These are phyloP conservation scores for Takifugu rubripes DNA, from an alignment of 2,797 vertebrate species.

Conservation along the genomic window DNA sequence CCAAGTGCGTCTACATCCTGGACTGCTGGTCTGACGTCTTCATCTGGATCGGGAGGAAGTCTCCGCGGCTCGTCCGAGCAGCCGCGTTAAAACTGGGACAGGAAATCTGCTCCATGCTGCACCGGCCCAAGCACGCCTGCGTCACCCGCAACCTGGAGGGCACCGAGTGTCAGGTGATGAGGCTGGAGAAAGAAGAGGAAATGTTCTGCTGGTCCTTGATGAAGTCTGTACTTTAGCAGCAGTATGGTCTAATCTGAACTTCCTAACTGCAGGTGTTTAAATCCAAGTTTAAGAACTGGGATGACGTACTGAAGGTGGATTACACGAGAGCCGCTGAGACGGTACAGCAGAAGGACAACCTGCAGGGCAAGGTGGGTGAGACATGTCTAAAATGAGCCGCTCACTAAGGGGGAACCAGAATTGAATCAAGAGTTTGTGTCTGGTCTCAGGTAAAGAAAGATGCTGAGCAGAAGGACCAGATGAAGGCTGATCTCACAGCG, in stretches of 20 bases:
- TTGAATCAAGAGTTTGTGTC: conserved; percentile 1
- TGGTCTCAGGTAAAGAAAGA: conserved; percentile 85
- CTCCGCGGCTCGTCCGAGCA: conserved; percentile 89
- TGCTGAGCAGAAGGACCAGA: conserved; percentile 88
- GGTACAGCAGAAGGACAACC: conserved; percentile 76
- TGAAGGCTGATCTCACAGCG: conserved; percentile 95
- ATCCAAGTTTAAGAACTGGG: conserved; percentile 99
- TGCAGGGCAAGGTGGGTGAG: conserved; percentile 81
- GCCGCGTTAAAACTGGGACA: conserved; percentile 95
- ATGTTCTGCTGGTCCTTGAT: neutral
- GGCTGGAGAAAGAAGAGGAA: neutral
- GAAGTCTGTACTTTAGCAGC: neutral
- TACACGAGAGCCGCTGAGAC: conserved; percentile 93
- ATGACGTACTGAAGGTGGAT: conserved; percentile 92
- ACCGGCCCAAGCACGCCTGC: conserved; percentile 88
- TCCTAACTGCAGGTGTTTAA: conserved; percentile 85
- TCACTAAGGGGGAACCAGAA: neutral
- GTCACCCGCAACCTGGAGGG: conserved; percentile 95
- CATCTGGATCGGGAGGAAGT: conserved; percentile 98
- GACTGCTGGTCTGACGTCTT: conserved; percentile 98
- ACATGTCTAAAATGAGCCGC: neutral
- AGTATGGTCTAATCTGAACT: neutral
- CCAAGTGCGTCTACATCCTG: conserved; percentile 93
- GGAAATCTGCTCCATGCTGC: conserved; percentile 94
- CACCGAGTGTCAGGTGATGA: conserved; percentile 88